Base-by-base conservation (phyloP, 2,113 vertebrate species). In the Sorex araneus region DNA sequence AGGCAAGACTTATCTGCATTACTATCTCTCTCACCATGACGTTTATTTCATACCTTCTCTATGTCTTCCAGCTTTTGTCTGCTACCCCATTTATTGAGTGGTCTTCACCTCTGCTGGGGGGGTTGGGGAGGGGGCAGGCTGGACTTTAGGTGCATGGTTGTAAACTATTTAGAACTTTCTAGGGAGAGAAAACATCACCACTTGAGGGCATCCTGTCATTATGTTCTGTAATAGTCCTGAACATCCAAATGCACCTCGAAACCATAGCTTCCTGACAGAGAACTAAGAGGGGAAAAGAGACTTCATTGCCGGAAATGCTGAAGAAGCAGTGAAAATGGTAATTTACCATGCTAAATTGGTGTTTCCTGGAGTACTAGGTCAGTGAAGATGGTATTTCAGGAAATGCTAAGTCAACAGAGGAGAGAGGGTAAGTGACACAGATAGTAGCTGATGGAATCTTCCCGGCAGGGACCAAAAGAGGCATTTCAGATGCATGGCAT, bases 191-290 rank as follows among this genome's bases (percentile, higher is more conserved):
- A 95, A 95, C 97, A 96, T 98, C 97, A 96, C 98, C 98, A 98
- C 98, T 98, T 98, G 98, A 98, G 98, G 98, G 98, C 98, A 98
- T 98, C 95, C 97, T 98, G 96, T 95, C 97, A 97, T 98, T 97
- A 96, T 96, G 75, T 96, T 98, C 97, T 66, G 27, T 90, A 94
- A 93, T 0, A 94, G 63, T 94, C 27, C 67, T 82, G 4, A 34
- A 74, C 0, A 27, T 90, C 63, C 89, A 96, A 92, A 95, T 95
- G 92, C 73, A 91, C 78, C 66, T 94, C 8, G 93, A 95, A 94
- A 87, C 25, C 88, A 94, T 74, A 57, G 40, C 60, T 95, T 86
- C 96, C 63, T 96, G 70, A 60, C 0, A 21, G 54, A 73, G 36
- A 4, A 64, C 40, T 28, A 45, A 79, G 47, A 25, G 25, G 64